Percentiles rank a stretch among this genome's conserved stretches.
Conservation (phyloP, 2,888 invertebrate species). For the Coelogynopora nodosa region DNA sequence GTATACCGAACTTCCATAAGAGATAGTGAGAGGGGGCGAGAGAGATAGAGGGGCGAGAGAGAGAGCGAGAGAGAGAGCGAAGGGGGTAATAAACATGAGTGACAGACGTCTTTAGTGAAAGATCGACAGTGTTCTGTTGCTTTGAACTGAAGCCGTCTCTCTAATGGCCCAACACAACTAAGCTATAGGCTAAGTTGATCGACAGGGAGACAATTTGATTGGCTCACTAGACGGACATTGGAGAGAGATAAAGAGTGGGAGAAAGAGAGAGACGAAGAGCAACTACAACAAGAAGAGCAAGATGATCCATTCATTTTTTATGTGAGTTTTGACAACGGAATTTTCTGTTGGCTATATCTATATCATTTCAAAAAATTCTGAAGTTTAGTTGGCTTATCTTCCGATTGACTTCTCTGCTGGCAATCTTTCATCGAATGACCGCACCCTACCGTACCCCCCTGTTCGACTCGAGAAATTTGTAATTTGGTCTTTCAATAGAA, state of each 20-base stretch:
- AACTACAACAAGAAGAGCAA: no score
- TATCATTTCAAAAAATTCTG: neutral
- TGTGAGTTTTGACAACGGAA: neutral
- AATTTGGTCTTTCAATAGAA: no score
- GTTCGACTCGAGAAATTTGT: no score
- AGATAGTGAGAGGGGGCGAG: no score
- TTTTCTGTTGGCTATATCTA: neutral
- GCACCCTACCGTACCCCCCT: no score
- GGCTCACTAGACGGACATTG: neutral
- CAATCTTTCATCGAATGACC: no score
- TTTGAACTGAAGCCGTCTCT: neutral
- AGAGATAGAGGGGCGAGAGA: no score
- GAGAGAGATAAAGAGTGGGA: no score
- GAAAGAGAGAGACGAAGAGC: no score
- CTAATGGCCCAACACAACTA: neutral
- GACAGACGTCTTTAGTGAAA: neutral
- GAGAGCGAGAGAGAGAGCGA: no score
- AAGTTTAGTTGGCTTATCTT: neutral
- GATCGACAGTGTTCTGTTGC: neutral
- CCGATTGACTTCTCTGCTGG: no score
- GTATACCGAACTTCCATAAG: no score
- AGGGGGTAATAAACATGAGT: neutral
- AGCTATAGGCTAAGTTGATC: neutral
- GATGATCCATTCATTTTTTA: neutral
- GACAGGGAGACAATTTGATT: neutral